Percentiles rank a stretch among this genome's conserved stretches.
phyloP scores from a whole-genome alignment of 2,797 vertebrate species.

The Myoxocephalus aenaeus region DNA sequence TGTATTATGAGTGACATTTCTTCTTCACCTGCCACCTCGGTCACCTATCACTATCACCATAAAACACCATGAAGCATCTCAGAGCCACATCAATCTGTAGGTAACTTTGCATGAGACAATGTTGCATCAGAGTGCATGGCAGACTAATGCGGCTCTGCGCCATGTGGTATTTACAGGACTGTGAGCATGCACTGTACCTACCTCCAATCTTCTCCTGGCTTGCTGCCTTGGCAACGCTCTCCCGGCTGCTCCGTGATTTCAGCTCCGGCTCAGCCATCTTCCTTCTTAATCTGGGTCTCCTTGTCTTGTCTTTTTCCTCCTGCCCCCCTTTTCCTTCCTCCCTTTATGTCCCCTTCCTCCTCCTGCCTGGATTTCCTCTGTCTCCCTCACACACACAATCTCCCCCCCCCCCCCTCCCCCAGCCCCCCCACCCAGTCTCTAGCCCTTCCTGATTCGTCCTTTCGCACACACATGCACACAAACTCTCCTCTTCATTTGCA shows the following conservation, averaged over 20 bases:
- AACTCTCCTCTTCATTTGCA: conserved; percentile 50
- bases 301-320: conserved; percentile 53
- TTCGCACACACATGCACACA: conserved; percentile 46
- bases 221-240: conserved; percentile 76
- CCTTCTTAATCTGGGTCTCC: conserved; percentile 49
- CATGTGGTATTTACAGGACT: conserved; percentile 62
- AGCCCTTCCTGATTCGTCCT: conserved; percentile 45
- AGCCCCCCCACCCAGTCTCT: conserved; percentile 26
- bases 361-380: conserved; percentile 48
- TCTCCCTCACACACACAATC: conserved; percentile 15
- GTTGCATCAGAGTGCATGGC: conserved; percentile 71
- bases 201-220: conserved; percentile 81
- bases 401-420: background rate
- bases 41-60: conserved; percentile 19
- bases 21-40: background rate
- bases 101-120: conserved; percentile 45
- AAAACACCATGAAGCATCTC: background rate
- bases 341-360: conserved; percentile 56
- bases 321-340: conserved; percentile 41
- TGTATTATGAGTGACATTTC: background rate
- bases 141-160: conserved; percentile 59
- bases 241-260: conserved; percentile 81
- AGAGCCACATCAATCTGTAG: background rate
- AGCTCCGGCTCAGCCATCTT: conserved; percentile 85
- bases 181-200: conserved; percentile 70